Evolutionary conservation across 1,140 invertebrate genomes (phyloP), one percentile per base, ranked within the genome.

Genomic region (Nixonia krombeini): DNA sequence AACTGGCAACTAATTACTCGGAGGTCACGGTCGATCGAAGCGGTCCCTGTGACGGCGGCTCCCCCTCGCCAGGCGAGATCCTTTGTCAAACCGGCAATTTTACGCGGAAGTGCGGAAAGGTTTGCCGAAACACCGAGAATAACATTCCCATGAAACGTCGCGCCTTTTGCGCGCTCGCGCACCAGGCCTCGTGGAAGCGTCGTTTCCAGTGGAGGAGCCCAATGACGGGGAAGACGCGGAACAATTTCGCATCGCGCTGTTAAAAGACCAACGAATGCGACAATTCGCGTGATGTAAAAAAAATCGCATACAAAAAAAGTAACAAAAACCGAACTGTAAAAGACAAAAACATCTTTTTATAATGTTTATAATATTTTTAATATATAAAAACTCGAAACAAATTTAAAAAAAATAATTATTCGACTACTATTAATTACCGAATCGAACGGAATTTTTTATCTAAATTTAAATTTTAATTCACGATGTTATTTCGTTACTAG

Each of bases 1-100:
- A 58, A 17, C 44, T 73, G 62, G 68, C 40, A 73, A 71, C 76
- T 83, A 83, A 83, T 84, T 83, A 79, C 70, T 70, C 52, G 41
- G 58, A 69, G 70, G 74, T 64, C 65, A 82, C 73, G 83, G 69
- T 76, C 63, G 72, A 78, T 46, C 61, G 72, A 59, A 49, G 80
- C 81, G 83, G 83, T 57, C 33, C 47, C 72, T 85, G 69, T 82
- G 80, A 79, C 75, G 79, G 79, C 53, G n/a, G 18, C 53, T 55
- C 45, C 50, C 55, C 71, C 74, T 65, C 61, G 59, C 70, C 63
- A 68, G 50, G 47, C 59, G 68, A 79, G 71, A 75, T 80, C 75
- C 69, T 52, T 59, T 44, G 61, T 52, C 40, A 50, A 56, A 57
- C 56, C 29, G 52, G 25, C 46, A 58, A 52, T 68, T 68, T 58